Percentiles rank a stretch among this genome's conserved stretches.
Evolutionary conservation across 2,888 invertebrate genomes (phyloP).

Genomic region (Papilio elwesi): DNA sequence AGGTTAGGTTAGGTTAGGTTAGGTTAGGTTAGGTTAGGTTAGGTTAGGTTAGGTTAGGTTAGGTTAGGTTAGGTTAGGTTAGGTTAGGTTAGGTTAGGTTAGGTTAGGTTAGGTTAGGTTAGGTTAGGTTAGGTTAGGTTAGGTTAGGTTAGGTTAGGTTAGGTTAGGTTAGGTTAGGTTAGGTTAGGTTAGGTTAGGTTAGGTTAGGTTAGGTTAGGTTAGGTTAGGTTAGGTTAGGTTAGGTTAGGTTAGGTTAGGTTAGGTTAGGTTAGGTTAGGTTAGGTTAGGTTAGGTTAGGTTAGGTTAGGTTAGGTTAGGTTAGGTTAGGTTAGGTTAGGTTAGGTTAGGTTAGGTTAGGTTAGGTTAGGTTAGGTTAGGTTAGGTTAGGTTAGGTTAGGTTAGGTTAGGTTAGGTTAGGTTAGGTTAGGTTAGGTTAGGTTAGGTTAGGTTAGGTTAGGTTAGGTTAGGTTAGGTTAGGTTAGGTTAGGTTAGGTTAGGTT

Average conservation of each 20-base stretch:
- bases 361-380: conserved; percentile 38
- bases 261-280: conserved; percentile 37
- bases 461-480: not conserved
- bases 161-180: conserved; percentile 38
- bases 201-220: conserved; percentile 38
- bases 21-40: conserved; percentile 43
- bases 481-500: not conserved
- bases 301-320: conserved; percentile 37
- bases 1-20: conserved; percentile 43
- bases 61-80: conserved; percentile 43
- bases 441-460: conserved; percentile 4
- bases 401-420: not conserved
- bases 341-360: conserved; percentile 38
- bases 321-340: conserved; percentile 36
- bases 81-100: conserved; percentile 42
- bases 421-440: conserved; percentile 3
- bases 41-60: conserved; percentile 41
- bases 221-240: conserved; percentile 37
- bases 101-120: conserved; percentile 40
- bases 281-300: conserved; percentile 37
- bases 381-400: conserved; percentile 28
- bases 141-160: conserved; percentile 37
- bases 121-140: conserved; percentile 40
- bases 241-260: conserved; percentile 36
- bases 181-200: conserved; percentile 38